These are phyloP conservation scores for Toxotes lorentzi DNA, from an alignment of 2,797 vertebrate genomes.

Conservation along the genomic window DNA sequence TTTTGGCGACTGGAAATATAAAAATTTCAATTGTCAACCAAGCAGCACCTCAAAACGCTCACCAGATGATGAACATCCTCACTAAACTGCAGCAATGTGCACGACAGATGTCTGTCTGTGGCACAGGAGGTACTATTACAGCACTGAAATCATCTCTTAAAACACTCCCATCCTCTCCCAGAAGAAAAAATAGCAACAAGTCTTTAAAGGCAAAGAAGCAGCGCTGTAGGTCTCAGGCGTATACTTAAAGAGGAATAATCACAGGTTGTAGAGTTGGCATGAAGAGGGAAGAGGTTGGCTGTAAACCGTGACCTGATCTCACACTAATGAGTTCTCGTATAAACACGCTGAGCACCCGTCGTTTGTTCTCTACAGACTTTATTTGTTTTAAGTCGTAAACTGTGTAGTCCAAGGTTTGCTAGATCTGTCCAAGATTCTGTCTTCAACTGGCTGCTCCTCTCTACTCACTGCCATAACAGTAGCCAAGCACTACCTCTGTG, in stretches of 20 bases:
- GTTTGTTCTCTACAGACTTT: conserved; percentile 59
- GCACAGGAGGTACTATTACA: conserved; percentile 53
- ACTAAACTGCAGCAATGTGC: conserved; percentile 79
- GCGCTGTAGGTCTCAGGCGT: conserved; percentile 67
- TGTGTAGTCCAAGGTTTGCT: conserved; percentile 52
- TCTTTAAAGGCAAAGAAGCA: conserved; percentile 53
- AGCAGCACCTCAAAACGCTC: conserved; percentile 49
- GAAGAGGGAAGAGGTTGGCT: conserved; percentile 35
- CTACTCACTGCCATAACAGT: conserved; percentile 69
- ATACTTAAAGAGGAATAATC: conserved; percentile 69
- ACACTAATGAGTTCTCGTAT: conserved; percentile 65
- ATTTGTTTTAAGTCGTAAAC: conserved; percentile 69
- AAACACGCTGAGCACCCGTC: conserved; percentile 44
- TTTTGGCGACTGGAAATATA: conserved; percentile 47
- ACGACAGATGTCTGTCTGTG: conserved; percentile 84
- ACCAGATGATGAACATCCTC: conserved; percentile 60
- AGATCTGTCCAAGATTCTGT: conserved; percentile 70
- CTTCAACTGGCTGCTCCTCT: conserved; percentile 58
- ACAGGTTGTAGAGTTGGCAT: conserved; percentile 64
- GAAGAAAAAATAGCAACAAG: conserved; percentile 65
- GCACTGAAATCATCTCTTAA: conserved; percentile 62
- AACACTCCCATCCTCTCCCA: conserved; percentile 50
- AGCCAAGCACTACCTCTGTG: conserved; percentile 62
- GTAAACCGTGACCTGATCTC: conserved; percentile 60
- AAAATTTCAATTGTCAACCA: conserved; percentile 51